Base-by-base conservation (phyloP, 2,888 invertebrate species). In the Zygaena filipendulae region DNA sequence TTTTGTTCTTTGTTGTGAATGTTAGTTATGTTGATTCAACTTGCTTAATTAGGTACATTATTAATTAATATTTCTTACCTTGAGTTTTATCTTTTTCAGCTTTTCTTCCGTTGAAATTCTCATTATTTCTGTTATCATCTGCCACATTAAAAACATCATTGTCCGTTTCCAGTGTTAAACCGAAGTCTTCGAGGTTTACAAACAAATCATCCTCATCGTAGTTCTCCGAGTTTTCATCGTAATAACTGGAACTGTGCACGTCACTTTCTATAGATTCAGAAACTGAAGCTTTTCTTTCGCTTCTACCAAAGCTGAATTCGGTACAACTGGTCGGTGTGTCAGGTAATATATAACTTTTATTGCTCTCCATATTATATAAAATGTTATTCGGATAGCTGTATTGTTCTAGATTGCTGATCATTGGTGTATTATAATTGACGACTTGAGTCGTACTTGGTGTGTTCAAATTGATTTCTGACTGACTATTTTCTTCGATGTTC, bases 351-450 rank as follows among this genome's bases (percentile, higher is more conserved):
- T 77, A 74, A 27, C 53, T 62, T 26, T 63, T 74, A 29, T 67
- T 62, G 33, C 34, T 48, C 20, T 72, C 71, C 32, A 79, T 47
- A 43, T 74, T 75, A 19, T 67, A 64, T 2, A 77, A 45, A 27
- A 77, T 62, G 27, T 80, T 81, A 29, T 79, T 75, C 1, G 77
- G 75, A 40, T 81, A 79, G 35, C 77, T 79, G 28, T 71, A 81
- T 30, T 70, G 70, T 30, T 79, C 81, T 33, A 80, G 35, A 40
- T 62, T 81, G 34, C 59, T 57, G n/a, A 60, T 53, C 2, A 61
- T 31, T 32, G 52, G 39, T 13, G 39, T 39, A 29, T 45, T 43
- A 32, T 34, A 46, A 31, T 47, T 49, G 26, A 49, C 38, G 14
- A 52, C 35, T 27, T 36, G 35, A 23, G 45, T 40, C 11, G 42